phyloP scores from a whole-genome alignment of 2,797 vertebrate species.

The Xerus rutilus region DNA sequence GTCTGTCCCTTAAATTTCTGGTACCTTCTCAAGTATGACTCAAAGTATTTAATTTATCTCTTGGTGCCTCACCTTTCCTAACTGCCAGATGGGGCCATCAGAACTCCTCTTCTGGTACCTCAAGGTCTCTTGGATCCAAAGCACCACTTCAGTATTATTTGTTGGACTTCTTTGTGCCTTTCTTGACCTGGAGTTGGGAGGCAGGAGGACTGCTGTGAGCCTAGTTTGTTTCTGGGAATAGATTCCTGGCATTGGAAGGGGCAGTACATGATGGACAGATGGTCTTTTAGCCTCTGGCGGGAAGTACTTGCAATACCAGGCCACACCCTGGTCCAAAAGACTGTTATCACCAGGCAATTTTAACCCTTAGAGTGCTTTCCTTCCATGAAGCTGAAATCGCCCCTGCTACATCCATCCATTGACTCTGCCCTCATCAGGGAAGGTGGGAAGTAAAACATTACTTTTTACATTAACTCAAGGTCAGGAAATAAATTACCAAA shows the following conservation, averaged over 20 bases:
- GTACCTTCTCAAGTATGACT: slow-evolving; percentile 39
- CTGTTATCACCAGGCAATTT: slow-evolving; percentile 45
- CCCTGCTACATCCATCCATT: not conserved
- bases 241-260: slow-evolving; percentile 9
- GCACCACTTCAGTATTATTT: slow-evolving; percentile 63
- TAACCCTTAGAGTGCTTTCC: not conserved
- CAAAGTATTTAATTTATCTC: slow-evolving; percentile 48
- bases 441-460: slow-evolving; percentile 16
- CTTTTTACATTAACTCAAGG: slow-evolving; percentile 57
- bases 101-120: slow-evolving; percentile 70
- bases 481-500: slow-evolving; percentile 71
- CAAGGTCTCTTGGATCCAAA: slow-evolving; percentile 73
- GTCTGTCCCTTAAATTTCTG: not conserved
- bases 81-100: slow-evolving; percentile 35
- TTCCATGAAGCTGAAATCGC: not conserved
- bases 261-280: not conserved
- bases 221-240: slow-evolving; percentile 46
- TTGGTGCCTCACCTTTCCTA: slow-evolving; percentile 70
- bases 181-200: slow-evolving; percentile 75
- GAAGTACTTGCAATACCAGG: slow-evolving; percentile 26
- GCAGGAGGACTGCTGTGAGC: slow-evolving; percentile 55
- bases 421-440: slow-evolving; percentile 37
- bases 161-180: slow-evolving; percentile 79
- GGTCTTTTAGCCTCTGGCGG: slow-evolving; percentile 24
- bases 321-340: not conserved